Base-by-base conservation (phyloP, 2,888 invertebrate species). In the Nemoura dubitans region DNA sequence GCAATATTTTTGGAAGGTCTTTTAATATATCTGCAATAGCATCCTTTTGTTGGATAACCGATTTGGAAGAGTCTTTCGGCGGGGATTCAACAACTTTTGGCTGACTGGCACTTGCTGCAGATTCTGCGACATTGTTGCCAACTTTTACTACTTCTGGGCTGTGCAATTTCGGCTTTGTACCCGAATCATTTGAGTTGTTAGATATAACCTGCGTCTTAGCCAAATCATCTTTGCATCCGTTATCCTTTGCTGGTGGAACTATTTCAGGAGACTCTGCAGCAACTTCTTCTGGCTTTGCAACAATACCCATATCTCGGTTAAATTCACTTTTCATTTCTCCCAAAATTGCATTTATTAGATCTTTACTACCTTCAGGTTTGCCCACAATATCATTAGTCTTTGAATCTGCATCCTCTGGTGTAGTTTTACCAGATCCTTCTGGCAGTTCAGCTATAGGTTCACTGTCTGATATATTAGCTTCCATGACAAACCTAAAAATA, bases 251-350 rank as follows among this genome's bases (percentile, higher is more conserved):
- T 21, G 76, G n/a, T 59, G 27, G 1, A 0, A 27, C 27, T 21
- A 27, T 30, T 84, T 84, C 76, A 21, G 14, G 2, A 59, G 59
- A 7, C 14, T 21, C 21, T 21, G 59, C 59, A 21, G 21, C 59
- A 29, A 59, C 6, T 76, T 77, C 84, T 2, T 36, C 77, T 21
- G 43, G 76, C 78, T 86, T 85, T 10, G 16, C 85, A 85, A n/a
- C 80, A 42, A 30, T 83, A 6, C 42, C 86, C 30, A 87, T n/a
- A 30, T 86, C 86, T 76, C 87, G 86, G 86, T 89, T 89, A 86
- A 89, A 89, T 86, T 89, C 89, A 85, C 87, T 88, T 86, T 89
- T 89, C 89, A 89, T 89, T 86, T 88, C 89, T 2, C 88, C 88
- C n/a, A 89, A 80, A 77, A 89, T 88, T 14, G 88, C 86, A 76